Evolutionary conservation across 2,113 vertebrate species (phyloP).

Genomic region (Corvus hawaiiensis): DNA sequence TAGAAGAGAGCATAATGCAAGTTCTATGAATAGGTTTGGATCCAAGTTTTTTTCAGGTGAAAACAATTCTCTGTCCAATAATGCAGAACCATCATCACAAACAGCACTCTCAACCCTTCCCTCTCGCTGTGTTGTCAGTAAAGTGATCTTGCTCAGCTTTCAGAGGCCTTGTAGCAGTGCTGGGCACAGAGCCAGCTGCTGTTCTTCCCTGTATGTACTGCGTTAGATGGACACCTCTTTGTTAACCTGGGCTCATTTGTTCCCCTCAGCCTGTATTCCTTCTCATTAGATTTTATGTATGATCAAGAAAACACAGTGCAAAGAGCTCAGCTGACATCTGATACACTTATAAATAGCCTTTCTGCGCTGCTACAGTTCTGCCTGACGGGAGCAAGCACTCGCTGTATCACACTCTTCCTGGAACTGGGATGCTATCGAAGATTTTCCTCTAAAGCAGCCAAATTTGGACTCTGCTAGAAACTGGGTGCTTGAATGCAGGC

Average conservation of each 20-base stretch:
- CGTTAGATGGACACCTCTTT: neutral
- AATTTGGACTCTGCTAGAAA: neutral
- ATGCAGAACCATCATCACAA: neutral
- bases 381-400: neutral
- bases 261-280: neutral
- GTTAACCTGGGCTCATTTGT: neutral
- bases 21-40: neutral
- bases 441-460: constrained; percentile 42
- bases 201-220: neutral
- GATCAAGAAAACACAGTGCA: constrained; percentile 1
- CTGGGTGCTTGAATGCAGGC: neutral
- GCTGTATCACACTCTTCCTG: neutral
- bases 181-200: constrained; percentile 19
- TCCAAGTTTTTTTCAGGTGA: neutral
- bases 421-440: constrained; percentile 39
- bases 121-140: neutral
- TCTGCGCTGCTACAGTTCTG: neutral
- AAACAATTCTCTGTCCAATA: neutral
- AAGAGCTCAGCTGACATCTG: constrained; percentile 29
- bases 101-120: neutral
- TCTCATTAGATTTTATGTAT: constrained; percentile 15
- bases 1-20: neutral
- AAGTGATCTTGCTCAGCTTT: constrained; percentile 4
- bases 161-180: neutral
- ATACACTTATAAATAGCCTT: constrained; percentile 50